phyloP scores from a whole-genome alignment of 2,113 vertebrate species.

The Hypanus sabinus region DNA sequence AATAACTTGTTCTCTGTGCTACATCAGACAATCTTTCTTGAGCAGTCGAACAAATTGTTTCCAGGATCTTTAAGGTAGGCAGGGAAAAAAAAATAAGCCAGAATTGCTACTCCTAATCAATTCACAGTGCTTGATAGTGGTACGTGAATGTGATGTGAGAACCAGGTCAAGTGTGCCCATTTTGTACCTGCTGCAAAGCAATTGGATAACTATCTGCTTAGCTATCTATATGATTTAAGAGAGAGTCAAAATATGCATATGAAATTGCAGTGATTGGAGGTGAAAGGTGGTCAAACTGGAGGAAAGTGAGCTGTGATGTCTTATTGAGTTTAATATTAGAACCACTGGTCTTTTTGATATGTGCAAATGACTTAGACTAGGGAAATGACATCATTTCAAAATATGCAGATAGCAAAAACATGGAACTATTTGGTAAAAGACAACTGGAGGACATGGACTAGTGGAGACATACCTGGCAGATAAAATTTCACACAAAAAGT shows the following conservation, averaged over 20 bases:
- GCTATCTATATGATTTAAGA: background rate
- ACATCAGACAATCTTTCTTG: background rate
- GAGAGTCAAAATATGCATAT: background rate
- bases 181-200: background rate
- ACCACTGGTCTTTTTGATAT: background rate
- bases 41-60: background rate
- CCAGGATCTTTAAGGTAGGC: background rate
- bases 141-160: background rate
- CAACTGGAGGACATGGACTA: background rate
- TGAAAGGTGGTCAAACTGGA: background rate
- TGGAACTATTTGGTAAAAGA: background rate
- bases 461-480: background rate
- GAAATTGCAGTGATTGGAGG: background rate
- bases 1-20: background rate
- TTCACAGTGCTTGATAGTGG: background rate
- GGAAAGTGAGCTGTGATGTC: background rate
- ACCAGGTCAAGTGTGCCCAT: background rate
- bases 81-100: background rate
- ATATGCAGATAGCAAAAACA: background rate
- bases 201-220: background rate
- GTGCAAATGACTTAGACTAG: background rate
- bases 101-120: background rate
- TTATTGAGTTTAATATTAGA: background rate
- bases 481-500: background rate
- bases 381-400: background rate